Base-by-base conservation (phyloP, 2,113 vertebrate species). In the Hepsetus odoe region DNA sequence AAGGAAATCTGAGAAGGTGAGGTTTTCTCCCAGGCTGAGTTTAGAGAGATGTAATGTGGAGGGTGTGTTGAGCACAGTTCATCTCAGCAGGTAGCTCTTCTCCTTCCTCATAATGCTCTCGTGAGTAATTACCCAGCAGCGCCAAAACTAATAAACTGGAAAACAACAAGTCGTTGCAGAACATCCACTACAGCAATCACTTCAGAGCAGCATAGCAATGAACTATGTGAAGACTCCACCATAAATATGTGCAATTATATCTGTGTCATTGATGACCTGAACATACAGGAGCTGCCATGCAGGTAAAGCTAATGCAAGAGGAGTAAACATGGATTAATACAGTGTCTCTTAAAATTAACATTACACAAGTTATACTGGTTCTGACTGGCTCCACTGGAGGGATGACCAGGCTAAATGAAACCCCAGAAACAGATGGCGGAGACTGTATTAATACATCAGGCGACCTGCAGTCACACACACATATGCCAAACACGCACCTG, bases 401-500 rank as follows among this genome's bases (percentile, higher is more conserved):
- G 35, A 24, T 79, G 69, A 64, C 33, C 33, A 35, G 74, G 68
- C 62, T 32, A 62, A 30, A 76, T 53, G 42, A 24, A 65, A 24
- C 35, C 56, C 38, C 55, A 40, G 38, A 73, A 84, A 80, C 73
- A 84, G 75, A 84, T 82, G 79, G 82, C 24, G 59, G 58, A 35
- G 46, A 53, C 30, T 40, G 65, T 73, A 71, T 77, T 84, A 83
- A 81, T 81, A 80, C 65, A 83, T 81, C 69, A 77, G 46, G 66
- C 38, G 55, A 82, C 69, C 35, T 59, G 55, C 42, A 20, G 18
- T 30, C 61, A 61, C 49, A 71, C 22, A 42, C 26, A 9, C 82
- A 70, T 79, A 81, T 77, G 81, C 79, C 78, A 16, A 33, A 79
- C 53, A 82, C 80, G 80, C 82, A 76, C 80, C 86, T 84, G 77